A percentile compares a stretch with the other conserved stretches of the same genome.
phyloP scores from a whole-genome alignment of 2,888 invertebrate species.

The Hyalella azteca region DNA sequence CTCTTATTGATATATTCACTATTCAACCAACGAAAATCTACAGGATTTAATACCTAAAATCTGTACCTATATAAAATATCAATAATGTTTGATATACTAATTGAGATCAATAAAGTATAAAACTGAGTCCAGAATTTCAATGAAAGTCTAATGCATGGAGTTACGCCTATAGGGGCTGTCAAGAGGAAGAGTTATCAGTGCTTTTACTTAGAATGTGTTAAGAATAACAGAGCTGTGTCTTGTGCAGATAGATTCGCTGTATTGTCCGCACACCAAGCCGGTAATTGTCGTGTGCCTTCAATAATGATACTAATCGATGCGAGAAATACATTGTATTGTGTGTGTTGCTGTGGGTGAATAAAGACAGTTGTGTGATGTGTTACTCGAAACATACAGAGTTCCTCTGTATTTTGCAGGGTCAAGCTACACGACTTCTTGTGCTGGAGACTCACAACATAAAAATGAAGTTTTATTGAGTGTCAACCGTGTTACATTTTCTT shows the following conservation, averaged over 20 bases:
- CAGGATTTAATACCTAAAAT: no score
- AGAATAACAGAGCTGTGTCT: background rate
- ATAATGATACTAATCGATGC: no score
- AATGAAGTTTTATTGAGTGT: background rate
- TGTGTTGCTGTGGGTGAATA: background rate
- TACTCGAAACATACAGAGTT: background rate
- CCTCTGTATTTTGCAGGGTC: background rate
- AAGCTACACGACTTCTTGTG: background rate
- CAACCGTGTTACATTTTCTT: background rate
- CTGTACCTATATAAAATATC: no score
- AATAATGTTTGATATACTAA: no score
- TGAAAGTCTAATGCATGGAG: background rate
- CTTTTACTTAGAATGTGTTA: no score
- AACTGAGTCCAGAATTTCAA: no score
- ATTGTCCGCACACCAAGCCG: background rate
- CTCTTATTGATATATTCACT: no score
- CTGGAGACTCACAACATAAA: background rate
- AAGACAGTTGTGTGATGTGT: background rate
- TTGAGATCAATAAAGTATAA: no score
- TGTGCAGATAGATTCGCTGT: slow-evolving; percentile 21
- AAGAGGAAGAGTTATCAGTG: background rate
- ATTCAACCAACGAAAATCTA: no score
- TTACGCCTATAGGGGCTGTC: background rate
- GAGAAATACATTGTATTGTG: background rate
- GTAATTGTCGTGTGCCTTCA: background rate